Percentiles rank a stretch among this genome's conserved stretches.
phyloP scores from a whole-genome alignment of 2,113 vertebrate species.

The Globicephala melas region DNA sequence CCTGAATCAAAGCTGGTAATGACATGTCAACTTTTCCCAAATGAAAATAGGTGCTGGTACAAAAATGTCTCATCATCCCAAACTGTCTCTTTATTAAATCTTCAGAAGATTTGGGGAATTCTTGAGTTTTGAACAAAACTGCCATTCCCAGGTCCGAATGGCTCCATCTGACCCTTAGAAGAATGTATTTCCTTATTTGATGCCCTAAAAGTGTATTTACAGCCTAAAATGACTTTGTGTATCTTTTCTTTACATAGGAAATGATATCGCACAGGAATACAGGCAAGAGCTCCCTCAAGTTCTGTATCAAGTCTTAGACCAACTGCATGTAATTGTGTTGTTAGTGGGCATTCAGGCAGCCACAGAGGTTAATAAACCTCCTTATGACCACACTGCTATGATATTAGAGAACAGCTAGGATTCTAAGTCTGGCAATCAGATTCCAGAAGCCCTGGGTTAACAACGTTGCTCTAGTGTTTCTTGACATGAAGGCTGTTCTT shows the following conservation, averaged over 20 bases:
- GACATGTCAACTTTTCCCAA: neutral
- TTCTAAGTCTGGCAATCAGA: neutral
- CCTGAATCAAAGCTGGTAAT: neutral
- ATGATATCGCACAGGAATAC: neutral
- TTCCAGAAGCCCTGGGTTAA: neutral
- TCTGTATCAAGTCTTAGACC: neutral
- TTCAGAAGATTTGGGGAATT: neutral
- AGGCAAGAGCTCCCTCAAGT: neutral
- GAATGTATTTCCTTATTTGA: neutral
- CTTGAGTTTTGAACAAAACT: neutral
- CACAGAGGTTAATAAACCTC: neutral
- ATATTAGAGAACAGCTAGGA: neutral
- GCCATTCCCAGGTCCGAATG: neutral
- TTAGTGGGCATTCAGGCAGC: neutral
- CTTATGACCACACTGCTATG: neutral
- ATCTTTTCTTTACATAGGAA: neutral
- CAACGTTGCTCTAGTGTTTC: neutral
- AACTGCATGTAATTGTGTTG: neutral
- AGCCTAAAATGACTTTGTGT: neutral
- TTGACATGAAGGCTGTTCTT: neutral
- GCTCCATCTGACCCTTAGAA: neutral
- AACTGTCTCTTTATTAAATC: neutral
- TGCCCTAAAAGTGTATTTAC: neutral
- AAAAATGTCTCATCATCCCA: neutral
- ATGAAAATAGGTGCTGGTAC: neutral